Base-by-base conservation (phyloP, 2,113 vertebrate species). In the Strix uralensis region DNA sequence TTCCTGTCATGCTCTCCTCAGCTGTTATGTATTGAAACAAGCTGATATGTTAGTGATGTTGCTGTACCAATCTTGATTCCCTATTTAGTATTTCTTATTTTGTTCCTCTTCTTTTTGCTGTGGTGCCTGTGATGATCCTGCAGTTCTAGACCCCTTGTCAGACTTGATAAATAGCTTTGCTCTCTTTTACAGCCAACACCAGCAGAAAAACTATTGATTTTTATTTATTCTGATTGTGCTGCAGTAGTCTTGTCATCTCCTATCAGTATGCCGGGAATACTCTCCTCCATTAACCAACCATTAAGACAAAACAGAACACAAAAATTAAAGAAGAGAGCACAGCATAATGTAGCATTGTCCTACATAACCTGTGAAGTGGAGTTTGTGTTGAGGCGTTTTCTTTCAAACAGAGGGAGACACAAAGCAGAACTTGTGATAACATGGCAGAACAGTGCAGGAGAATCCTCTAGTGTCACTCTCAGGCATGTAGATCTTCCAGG, bases 191-290 rank as follows among this genome's bases (percentile, higher is more conserved):
- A 94, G 91, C 91, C 86, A 97, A 91, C 97, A 96, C 90, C 90
- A 96, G 93, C 94, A 95, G 91, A 97, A 97, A 97, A 83, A 42
- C 82, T 98, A 97, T 98, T 98, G 97, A 98, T 98, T 98, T 98
- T 98, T 97, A 98, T 98, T 98, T 98, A 96, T 95, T 97, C 90
- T 97, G 93, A 95, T 97, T 73, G 92, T 94, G 86, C 96, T 95
- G 96, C 96, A 96, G 96, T 98, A 95, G 97, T 98, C 92, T 97
- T 98, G 98, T 98, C 98, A 97, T 96, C 81, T 97, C 92, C 79
- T 94, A 98, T 98, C 97, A 97, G 84, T 90, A 94, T 81, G 66
- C 90, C 1, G 3, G 69, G 34, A 81, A 69, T 75, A 51, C 30
- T 81, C 36, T 81, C 30, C 49, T 92, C 78, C 57, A 89, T 86